Conservation (phyloP, 2,888 invertebrate species). For the Ophioninae sp. region DNA sequence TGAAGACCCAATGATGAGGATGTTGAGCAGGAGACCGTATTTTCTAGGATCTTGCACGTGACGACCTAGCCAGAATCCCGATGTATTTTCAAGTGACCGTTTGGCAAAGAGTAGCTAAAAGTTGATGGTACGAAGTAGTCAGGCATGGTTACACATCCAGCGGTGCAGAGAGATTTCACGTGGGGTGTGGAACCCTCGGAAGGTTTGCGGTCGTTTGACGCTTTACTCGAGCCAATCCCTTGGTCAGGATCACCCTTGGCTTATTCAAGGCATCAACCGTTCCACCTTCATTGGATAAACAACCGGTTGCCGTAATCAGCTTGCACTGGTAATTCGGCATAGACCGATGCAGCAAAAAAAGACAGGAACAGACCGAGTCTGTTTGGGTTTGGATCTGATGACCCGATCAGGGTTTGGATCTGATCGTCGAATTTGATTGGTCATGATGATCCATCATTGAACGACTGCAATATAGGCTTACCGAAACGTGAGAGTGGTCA, state of each 20-base stretch:
- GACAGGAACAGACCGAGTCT: no score
- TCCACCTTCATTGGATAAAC: not conserved
- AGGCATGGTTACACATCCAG: constrained; percentile 36
- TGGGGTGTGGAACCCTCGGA: constrained; percentile 11
- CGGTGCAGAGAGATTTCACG: constrained; percentile 39
- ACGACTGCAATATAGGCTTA: constrained; percentile 80
- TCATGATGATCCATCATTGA: not conserved
- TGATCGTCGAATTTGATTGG: not conserved
- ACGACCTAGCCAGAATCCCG: not conserved
- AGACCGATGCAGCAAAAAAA: no score
- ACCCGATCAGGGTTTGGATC: not conserved
- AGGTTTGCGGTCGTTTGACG: not conserved
- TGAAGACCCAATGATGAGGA: not conserved
- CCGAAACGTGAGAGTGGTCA: constrained; percentile 93
- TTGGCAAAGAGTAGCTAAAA: not conserved
- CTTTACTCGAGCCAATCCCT: not conserved
- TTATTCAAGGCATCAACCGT: constrained; percentile 13
- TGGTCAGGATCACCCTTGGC: constrained; percentile 1
- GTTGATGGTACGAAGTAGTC: constrained; percentile 30
- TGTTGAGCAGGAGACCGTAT: not conserved
- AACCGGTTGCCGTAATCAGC: not conserved
- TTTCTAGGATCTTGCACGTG: not conserved
- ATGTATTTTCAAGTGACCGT: not conserved
- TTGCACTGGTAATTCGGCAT: constrained; percentile 7
- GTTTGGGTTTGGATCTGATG: no score